Percentiles rank a stretch among this genome's conserved stretches.
phyloP scores from a whole-genome alignment of 2,888 invertebrate species.

The Ochropleura leucogaster region DNA sequence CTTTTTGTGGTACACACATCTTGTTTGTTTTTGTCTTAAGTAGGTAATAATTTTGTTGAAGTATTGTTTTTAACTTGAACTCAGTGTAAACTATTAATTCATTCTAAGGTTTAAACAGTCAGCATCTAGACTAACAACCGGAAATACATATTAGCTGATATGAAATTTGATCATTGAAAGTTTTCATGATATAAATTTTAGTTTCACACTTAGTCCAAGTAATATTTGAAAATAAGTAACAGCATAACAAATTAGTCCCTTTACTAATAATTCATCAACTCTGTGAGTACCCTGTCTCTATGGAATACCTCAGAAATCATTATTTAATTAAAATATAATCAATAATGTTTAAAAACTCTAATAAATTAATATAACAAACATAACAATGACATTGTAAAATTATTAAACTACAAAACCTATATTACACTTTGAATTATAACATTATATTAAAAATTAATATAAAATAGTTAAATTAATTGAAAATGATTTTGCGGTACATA shows the following conservation, averaged over 20 bases:
- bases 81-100: constrained; percentile 3
- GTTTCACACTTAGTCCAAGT: constrained; percentile 25
- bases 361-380: constrained; percentile 69
- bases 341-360: constrained; percentile 66
- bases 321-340: constrained; percentile 59
- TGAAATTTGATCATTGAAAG: not conserved
- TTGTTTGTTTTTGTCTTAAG: constrained; percentile 10
- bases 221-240: constrained; percentile 26
- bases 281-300: constrained; percentile 84
- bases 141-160: not conserved
- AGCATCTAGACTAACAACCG: not conserved
- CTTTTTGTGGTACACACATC: constrained; percentile 21
- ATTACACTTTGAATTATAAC: constrained; percentile 48
- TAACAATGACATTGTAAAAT: constrained; percentile 64
- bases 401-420: constrained; percentile 44
- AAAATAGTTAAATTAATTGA: not conserved
- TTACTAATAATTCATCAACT: constrained; percentile 63
- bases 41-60: constrained; percentile 16
- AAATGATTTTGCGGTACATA: not conserved
- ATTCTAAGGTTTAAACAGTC: not conserved
- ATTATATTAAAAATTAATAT: not conserved
- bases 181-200: not conserved
- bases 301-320: constrained; percentile 74
- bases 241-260: constrained; percentile 32
- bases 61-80: constrained; percentile 6